Conservation (phyloP, 2,113 vertebrate species). For the Pelecanoides urinatrix region DNA sequence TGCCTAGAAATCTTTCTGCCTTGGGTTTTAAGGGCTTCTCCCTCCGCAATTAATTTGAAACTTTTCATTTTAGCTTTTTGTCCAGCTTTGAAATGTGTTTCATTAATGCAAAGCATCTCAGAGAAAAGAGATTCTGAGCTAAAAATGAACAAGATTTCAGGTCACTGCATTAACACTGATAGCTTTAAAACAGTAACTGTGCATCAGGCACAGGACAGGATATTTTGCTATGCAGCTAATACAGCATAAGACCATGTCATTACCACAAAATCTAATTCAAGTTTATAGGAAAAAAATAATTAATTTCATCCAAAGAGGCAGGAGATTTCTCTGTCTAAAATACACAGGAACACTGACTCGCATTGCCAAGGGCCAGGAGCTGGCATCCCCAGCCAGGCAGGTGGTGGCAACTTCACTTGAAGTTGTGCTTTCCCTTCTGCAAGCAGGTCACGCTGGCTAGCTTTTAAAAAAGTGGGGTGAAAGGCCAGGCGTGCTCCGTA, state of each 20-base stretch:
- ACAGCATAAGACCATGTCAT: background rate
- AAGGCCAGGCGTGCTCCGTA: background rate
- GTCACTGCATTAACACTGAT: background rate
- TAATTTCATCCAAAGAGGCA: background rate
- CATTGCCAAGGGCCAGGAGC: background rate
- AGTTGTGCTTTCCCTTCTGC: background rate
- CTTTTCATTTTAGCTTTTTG: background rate
- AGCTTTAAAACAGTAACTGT: background rate
- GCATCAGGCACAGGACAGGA: background rate
- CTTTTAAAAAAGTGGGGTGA: background rate
- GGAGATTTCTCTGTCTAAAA: background rate
- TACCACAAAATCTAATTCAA: background rate
- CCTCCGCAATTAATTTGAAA: background rate
- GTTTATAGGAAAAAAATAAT: background rate
- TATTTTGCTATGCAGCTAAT: background rate
- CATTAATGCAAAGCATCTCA: background rate
- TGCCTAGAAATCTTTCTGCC: background rate
- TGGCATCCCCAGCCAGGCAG: background rate
- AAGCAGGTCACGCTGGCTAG: rapidly evolving
- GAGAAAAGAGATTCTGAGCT: background rate
- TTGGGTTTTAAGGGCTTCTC: background rate
- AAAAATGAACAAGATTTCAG: background rate
- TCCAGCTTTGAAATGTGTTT: background rate
- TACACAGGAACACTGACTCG: background rate
- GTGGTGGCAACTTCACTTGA: background rate